Conservation (phyloP, 2,888 invertebrate genomes). For the Megamerina dolium region DNA sequence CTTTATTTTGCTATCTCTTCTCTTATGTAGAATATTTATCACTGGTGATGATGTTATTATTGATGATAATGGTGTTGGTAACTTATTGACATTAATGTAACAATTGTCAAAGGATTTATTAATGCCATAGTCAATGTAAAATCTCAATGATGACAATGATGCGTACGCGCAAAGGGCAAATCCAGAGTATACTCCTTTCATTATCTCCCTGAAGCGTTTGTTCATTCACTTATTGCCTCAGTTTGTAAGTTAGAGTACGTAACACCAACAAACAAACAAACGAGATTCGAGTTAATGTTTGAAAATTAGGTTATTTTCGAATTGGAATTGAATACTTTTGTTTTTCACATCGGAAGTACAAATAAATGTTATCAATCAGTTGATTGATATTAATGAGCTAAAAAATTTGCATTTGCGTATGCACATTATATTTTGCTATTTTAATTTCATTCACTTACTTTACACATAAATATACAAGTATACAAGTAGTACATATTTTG, state of each 20-base stretch:
- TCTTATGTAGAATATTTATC: slow-evolving; percentile 16
- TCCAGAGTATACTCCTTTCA: neutral
- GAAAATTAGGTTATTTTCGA: neutral
- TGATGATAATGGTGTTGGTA: slow-evolving; percentile 22
- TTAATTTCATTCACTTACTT: no score
- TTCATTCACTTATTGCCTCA: no score
- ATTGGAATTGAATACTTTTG: neutral
- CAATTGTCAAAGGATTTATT: slow-evolving; percentile 47
- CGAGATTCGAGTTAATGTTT: neutral
- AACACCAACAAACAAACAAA: no score
- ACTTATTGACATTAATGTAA: slow-evolving; percentile 34
- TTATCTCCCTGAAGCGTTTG: neutral
- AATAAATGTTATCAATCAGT: slow-evolving; percentile 43
- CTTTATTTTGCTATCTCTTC: slow-evolving; percentile 4
- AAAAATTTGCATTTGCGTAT: slow-evolving; percentile 34
- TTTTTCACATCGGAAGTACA: no score
- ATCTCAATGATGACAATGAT: neutral
- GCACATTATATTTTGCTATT: no score
- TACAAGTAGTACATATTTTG: no score
- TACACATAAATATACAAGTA: no score
- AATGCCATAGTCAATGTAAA: slow-evolving; percentile 16
- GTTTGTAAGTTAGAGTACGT: no score
- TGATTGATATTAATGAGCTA: slow-evolving; percentile 45
- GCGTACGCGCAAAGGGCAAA: neutral
- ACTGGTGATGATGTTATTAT: slow-evolving; percentile 12